These are phyloP conservation scores for Procapra przewalskii DNA, from an alignment of 2,113 vertebrate species.

Conservation along the genomic window DNA sequence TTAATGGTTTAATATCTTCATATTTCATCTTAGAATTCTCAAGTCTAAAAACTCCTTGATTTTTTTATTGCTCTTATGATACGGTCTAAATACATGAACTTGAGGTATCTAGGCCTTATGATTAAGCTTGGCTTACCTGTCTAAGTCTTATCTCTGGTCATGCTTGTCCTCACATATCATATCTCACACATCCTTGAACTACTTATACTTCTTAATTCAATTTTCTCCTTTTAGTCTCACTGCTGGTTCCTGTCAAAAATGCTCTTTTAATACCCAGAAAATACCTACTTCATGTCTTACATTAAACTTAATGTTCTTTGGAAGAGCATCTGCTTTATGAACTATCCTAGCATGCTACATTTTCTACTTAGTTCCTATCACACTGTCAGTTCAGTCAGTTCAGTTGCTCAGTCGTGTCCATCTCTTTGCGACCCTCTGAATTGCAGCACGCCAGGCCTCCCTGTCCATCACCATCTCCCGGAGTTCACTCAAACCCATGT, in stretches of 20 bases:
- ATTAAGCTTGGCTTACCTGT: not conserved
- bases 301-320: not conserved
- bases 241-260: not conserved
- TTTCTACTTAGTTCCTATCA: not conserved
- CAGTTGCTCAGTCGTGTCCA: fast-evolving
- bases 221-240: not conserved
- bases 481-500: too few relatives aligned
- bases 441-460: too few relatives aligned
- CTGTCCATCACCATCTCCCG: too few relatives aligned
- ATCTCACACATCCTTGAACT: not conserved
- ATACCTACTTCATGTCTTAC: not conserved
- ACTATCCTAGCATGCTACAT: not conserved
- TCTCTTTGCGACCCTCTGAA: too few relatives aligned
- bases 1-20: not conserved
- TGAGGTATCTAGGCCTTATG: not conserved
- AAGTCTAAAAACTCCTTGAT: not conserved
- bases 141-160: not conserved
- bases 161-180: not conserved
- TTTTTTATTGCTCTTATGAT: not conserved
- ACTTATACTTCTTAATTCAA: not conserved
- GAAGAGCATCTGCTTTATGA: not conserved
- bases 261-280: not conserved
- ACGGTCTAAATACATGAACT: not conserved
- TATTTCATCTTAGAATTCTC: not conserved
- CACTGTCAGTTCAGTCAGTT: not conserved